A percentile compares a stretch with the other conserved stretches of the same genome.
Evolutionary conservation across 2,888 invertebrate genomes (phyloP).

Genomic region (Drosophila tripunctata): DNA sequence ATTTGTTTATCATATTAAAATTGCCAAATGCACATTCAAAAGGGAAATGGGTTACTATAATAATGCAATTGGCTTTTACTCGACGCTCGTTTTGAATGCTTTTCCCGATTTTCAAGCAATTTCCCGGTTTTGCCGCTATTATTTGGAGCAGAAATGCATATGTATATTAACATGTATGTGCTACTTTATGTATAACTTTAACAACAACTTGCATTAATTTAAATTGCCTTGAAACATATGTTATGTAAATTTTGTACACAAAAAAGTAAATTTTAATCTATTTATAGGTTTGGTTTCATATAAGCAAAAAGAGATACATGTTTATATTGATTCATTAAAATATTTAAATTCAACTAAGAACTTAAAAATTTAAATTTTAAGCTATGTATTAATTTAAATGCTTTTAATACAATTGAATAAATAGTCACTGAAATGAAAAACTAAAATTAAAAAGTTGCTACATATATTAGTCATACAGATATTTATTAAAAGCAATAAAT

Average conservation of each 20-base stretch:
- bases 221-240: slow-evolving; percentile 8
- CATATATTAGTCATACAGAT: too few relatives aligned
- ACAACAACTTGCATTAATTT: slow-evolving; percentile 30
- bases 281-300: too few relatives aligned
- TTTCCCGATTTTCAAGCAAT: slow-evolving; percentile 4
- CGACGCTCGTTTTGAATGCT: slow-evolving; percentile 16
- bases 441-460: too few relatives aligned
- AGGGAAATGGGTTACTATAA: slow-evolving; percentile 40
- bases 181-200: slow-evolving; percentile 18
- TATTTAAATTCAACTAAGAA: too few relatives aligned
- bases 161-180: neutral
- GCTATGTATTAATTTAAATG: too few relatives aligned
- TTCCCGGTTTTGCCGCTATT: neutral
- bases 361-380: too few relatives aligned
- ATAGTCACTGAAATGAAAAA: too few relatives aligned
- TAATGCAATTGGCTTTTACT: slow-evolving; percentile 64
- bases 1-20: neutral
- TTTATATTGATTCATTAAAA: too few relatives aligned
- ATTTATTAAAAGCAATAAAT: too few relatives aligned
- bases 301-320: too few relatives aligned
- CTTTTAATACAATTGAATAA: too few relatives aligned
- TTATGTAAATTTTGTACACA: neutral
- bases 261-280: too few relatives aligned
- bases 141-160: slow-evolving; percentile 5
- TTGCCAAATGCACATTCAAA: slow-evolving; percentile 6